Evolutionary conservation across 2,888 invertebrate species (phyloP).

Genomic region (Noctua fimbriata): DNA sequence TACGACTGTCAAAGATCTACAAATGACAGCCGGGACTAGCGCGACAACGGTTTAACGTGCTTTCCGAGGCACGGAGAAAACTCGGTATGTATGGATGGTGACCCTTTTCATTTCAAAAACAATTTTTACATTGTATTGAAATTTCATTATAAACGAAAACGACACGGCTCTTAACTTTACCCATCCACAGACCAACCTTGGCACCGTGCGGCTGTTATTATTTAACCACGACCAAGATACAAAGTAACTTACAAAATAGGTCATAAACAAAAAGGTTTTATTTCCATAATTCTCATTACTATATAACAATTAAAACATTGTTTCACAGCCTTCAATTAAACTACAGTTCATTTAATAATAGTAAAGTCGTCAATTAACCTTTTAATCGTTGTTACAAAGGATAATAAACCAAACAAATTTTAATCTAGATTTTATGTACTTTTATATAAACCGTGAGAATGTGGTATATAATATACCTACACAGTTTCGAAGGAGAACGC

Average conservation of each 20-base stretch:
- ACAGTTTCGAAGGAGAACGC: slow-evolving; percentile 19
- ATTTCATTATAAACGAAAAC: not conserved
- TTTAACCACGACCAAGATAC: not conserved
- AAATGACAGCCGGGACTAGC: too few species aligned
- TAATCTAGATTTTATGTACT: slow-evolving; percentile 53
- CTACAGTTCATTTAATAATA: slow-evolving; percentile 48
- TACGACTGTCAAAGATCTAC: too few species aligned
- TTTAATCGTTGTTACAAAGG: slow-evolving; percentile 47
- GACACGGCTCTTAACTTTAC: not conserved
- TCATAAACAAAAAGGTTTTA: slow-evolving; percentile 28
- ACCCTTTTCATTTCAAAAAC: not conserved
- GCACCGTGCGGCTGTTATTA: not conserved
- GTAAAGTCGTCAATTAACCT: slow-evolving; percentile 40
- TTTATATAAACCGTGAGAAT: slow-evolving; percentile 58
- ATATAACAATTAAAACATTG: slow-evolving; percentile 28
- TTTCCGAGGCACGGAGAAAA: too few species aligned
- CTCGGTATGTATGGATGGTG: too few species aligned
- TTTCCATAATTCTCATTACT: slow-evolving; percentile 21
- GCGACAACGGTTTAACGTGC: too few species aligned
- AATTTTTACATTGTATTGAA: not conserved
- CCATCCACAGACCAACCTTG: not conserved
- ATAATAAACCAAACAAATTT: slow-evolving; percentile 53
- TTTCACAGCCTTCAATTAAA: slow-evolving; percentile 56
- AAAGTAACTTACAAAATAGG: slow-evolving; percentile 10
- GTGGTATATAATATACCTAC: not conserved